Conservation (phyloP, 2,888 invertebrate genomes). For the Conomelus anceps region DNA sequence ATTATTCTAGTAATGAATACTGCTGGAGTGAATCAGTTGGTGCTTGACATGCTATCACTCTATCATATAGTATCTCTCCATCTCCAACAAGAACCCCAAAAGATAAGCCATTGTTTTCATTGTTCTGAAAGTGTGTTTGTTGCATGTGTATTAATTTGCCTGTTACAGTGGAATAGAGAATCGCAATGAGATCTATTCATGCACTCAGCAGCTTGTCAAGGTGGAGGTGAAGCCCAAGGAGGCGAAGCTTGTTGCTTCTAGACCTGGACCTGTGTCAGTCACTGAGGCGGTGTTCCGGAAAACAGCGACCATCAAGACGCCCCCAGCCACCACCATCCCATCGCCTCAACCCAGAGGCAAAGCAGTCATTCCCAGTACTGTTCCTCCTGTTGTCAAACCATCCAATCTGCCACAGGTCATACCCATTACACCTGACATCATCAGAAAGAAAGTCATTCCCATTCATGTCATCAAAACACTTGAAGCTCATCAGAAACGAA, state of each 20-base stretch:
- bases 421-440: not conserved
- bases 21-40: no score
- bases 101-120: not conserved
- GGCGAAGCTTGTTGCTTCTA: not conserved
- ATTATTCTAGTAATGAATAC: no score
- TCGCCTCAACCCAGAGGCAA: not conserved
- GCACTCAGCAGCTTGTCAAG: slow-evolving; percentile 47
- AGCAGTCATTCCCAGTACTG: not conserved
- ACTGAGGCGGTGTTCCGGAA: not conserved
- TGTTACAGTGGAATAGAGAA: slow-evolving; percentile 67
- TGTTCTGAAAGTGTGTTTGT: not conserved
- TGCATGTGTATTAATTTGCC: not conserved
- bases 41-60: no score
- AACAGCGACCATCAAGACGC: not conserved
- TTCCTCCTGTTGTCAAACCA: no score
- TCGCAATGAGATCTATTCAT: slow-evolving; percentile 69
- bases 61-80: not conserved
- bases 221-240: not conserved
- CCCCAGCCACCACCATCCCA: not conserved
- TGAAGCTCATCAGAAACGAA: not conserved
- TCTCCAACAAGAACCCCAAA: not conserved
- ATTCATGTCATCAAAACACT: not conserved
- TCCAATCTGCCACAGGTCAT: not conserved
- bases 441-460: not conserved
- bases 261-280: not conserved